Evolutionary conservation across 2,888 invertebrate species (phyloP).

Genomic region (Morpho achilles): DNA sequence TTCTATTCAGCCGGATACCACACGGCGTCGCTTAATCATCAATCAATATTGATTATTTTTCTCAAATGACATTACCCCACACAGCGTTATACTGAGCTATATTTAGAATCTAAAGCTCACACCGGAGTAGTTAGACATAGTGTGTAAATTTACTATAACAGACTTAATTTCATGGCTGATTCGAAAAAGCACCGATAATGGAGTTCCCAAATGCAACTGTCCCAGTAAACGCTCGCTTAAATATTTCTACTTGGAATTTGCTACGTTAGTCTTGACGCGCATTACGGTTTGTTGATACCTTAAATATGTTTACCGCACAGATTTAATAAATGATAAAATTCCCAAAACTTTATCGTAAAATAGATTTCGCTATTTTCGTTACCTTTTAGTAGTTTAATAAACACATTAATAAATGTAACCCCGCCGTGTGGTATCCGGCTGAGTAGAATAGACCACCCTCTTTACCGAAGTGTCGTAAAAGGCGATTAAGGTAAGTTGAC

Average conservation of each 20-base stretch:
- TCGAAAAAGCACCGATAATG: constrained; percentile 17
- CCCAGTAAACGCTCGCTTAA: constrained; percentile 22
- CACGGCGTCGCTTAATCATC: no score
- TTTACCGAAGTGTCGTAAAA: no score
- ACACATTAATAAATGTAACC: no score
- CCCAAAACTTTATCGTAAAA: no score
- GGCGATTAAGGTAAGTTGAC: no score
- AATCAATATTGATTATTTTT: background rate
- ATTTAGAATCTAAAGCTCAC: constrained; percentile 1
- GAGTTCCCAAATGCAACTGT: constrained; percentile 24
- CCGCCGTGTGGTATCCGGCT: no score
- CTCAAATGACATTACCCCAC: constrained; percentile 1
- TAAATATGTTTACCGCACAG: background rate
- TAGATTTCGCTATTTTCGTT: no score
- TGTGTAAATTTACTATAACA: constrained; percentile 18
- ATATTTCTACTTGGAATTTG: constrained; percentile 27
- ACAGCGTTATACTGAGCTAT: constrained; percentile 1
- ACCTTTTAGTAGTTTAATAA: no score
- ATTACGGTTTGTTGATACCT: background rate
- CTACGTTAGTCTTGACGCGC: constrained; percentile 24
- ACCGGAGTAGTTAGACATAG: constrained; percentile 1
- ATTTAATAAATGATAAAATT: background rate
- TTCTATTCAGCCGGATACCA: no score
- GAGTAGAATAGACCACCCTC: no score
- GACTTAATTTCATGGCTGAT: constrained; percentile 30